phyloP scores from a whole-genome alignment of 2,113 vertebrate species.

The Thamnaconus septentrionalis region DNA sequence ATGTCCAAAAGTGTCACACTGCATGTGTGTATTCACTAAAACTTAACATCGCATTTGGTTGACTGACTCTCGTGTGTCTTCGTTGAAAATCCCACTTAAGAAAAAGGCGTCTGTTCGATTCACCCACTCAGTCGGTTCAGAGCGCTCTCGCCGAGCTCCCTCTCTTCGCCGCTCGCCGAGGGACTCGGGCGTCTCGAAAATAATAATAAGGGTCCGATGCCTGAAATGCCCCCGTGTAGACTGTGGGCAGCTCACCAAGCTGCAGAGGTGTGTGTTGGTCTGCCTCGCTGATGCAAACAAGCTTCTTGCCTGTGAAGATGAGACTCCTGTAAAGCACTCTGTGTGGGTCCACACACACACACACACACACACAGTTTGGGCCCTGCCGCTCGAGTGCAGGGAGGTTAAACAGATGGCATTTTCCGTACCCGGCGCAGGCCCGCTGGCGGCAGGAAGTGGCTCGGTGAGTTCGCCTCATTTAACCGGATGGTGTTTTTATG shows the following conservation, averaged over 20 bases:
- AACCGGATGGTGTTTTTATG: constrained; percentile 69
- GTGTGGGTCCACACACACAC: constrained; percentile 27
- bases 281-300: constrained; percentile 26
- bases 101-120: constrained; percentile 6
- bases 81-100: constrained; percentile 10
- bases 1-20: no score
- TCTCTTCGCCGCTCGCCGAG: constrained; percentile 40
- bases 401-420: constrained; percentile 71
- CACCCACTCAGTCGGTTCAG: constrained; percentile 18
- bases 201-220: constrained; percentile 27
- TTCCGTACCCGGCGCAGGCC: constrained; percentile 48
- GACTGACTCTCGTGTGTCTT: constrained; percentile 26
- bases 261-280: constrained; percentile 34
- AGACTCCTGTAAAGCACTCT: constrained; percentile 47
- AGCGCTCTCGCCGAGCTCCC: constrained; percentile 24
- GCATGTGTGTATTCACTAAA: no score
- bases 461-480: constrained; percentile 68
- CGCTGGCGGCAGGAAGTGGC: constrained; percentile 21
- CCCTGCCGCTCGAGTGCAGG: constrained; percentile 37
- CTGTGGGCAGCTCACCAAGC: constrained; percentile 36
- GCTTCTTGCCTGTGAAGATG: constrained; percentile 51
- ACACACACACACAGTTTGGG: constrained; percentile 28
- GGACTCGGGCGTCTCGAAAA: constrained; percentile 15
- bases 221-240: constrained; percentile 32
- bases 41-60: constrained; percentile 20